A percentile compares a stretch with the other conserved stretches of the same genome.
Evolutionary conservation across 2,888 invertebrate genomes (phyloP).

Genomic region (Cheilosia variabilis): DNA sequence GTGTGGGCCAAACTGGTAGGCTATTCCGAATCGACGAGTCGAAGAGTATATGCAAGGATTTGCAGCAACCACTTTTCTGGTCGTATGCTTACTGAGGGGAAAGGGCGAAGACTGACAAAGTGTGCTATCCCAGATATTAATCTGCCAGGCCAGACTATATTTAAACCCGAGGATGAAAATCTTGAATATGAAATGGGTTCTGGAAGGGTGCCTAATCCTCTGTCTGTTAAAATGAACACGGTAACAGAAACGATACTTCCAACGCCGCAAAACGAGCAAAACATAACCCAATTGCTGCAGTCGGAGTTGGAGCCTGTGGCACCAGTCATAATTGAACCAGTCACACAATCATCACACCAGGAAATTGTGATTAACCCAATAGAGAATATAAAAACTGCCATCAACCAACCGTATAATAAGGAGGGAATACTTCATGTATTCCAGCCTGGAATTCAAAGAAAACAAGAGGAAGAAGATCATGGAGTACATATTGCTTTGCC

Average conservation of each 20-base stretch:
- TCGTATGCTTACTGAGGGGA: not conserved
- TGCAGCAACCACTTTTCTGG: constrained; percentile 24
- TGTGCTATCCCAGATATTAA: constrained; percentile 36
- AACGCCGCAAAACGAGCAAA: not conserved
- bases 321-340: not conserved
- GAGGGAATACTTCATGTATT: constrained; percentile 47
- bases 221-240: not conserved
- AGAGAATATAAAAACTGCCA: constrained; percentile 35
- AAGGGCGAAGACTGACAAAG: not conserved
- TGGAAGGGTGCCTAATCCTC: not conserved
- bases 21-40: not conserved
- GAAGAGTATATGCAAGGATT: not conserved
- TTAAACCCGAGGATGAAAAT: not conserved
- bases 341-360: not conserved
- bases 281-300: not conserved
- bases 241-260: not conserved
- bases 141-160: constrained; percentile 24
- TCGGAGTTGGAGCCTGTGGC: not conserved
- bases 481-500: not conserved
- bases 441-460: constrained; percentile 10
- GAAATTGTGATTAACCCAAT: constrained; percentile 45
- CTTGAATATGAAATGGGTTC: not conserved
- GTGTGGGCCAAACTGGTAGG: not conserved
- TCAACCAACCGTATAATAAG: constrained; percentile 4
- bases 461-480: not conserved